Evolutionary conservation across 2,888 invertebrate species (phyloP).

Genomic region (Heliconius cydno): DNA sequence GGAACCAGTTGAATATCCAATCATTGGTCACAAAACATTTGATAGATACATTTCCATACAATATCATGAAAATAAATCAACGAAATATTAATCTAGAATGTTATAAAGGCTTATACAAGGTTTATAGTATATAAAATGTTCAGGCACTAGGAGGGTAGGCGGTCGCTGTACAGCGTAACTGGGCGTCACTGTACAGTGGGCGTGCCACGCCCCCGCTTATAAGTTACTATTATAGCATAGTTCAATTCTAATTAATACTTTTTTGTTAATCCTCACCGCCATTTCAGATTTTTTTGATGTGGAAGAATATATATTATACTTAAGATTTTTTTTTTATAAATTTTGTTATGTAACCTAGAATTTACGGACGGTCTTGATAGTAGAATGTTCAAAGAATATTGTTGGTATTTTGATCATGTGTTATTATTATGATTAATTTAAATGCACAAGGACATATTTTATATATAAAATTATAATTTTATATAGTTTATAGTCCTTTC

Average conservation of each 20-base stretch:
- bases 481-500: not conserved
- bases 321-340: slow-evolving; percentile 1
- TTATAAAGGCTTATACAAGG: slow-evolving; percentile 11
- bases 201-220: slow-evolving; percentile 67
- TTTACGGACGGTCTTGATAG: not conserved
- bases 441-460: not conserved
- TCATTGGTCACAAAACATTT: not conserved
- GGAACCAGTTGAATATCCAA: not conserved
- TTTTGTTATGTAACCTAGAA: not conserved
- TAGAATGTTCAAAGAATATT: not conserved
- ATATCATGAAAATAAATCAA: slow-evolving; percentile 25
- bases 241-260: slow-evolving; percentile 55
- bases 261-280: slow-evolving; percentile 47
- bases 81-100: slow-evolving; percentile 18
- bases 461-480: not conserved
- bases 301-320: slow-evolving; percentile 9
- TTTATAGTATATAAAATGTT: slow-evolving; percentile 23
- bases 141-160: slow-evolving; percentile 55
- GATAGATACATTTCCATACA: not conserved
- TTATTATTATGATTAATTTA: not conserved
- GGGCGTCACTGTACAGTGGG: slow-evolving; percentile 78
- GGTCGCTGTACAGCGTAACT: slow-evolving; percentile 73
- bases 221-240: slow-evolving; percentile 51
- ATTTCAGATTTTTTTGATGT: not conserved
- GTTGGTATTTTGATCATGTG: not conserved